Evolutionary conservation across 2,888 invertebrate genomes (phyloP).

Genomic region (Eristalis tenax): DNA sequence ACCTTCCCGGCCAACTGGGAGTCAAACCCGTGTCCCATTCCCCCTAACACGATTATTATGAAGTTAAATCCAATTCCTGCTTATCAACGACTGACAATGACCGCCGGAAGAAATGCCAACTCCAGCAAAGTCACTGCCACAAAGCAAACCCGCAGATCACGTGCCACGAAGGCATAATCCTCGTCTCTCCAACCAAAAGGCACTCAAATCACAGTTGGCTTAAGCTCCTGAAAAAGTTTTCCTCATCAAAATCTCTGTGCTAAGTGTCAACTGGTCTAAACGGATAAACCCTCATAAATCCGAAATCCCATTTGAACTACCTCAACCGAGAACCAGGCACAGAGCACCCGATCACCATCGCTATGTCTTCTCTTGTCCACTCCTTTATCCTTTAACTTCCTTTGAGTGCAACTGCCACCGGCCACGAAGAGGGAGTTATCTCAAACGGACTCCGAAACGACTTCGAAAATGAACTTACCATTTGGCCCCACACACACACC

Average conservation of each 20-base stretch:
- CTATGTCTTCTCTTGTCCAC: background rate
- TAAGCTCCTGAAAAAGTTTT: background rate
- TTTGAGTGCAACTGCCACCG: background rate
- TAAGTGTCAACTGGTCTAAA: background rate
- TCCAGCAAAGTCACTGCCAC: too few relatives aligned
- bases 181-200: background rate
- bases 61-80: too few relatives aligned
- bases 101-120: too few relatives aligned
- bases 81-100: too few relatives aligned
- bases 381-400: background rate
- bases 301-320: background rate
- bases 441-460: background rate
- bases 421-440: background rate
- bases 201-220: background rate
- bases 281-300: background rate
- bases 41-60: too few relatives aligned
- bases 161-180: background rate
- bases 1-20: too few relatives aligned
- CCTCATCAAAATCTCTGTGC: background rate
- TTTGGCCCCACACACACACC: background rate
- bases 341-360: background rate
- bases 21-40: too few relatives aligned
- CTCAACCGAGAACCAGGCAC: background rate
- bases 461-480: background rate
- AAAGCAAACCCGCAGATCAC: background rate